Base-by-base conservation (phyloP, 2,797 vertebrate species). In the Glossophaga mutica region DNA sequence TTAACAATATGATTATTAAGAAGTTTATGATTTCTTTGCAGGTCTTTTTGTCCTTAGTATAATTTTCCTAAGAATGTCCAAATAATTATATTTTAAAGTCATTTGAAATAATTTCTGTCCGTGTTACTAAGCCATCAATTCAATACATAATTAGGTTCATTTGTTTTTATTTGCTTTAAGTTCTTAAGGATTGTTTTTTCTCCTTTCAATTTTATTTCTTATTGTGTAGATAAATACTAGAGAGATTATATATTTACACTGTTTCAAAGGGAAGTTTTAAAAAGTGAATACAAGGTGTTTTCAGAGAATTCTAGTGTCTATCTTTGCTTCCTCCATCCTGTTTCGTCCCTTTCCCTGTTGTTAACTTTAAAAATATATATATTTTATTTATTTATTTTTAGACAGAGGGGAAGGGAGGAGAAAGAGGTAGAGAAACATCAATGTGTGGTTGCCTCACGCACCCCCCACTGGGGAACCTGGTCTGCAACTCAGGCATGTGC, bases 11-110 rank as follows among this genome's bases (percentile, higher is more conserved):
- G 32, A 37, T 70, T 68, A 78, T 55, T 62, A 44, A 83, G n/a
- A 94, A 67, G 42, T 83, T 87, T 94, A 15, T 81, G 5, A 89
- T 95, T 91, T 92, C 71, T 84, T 90, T 92, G 26, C 48, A 55
- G 11, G 92, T 71, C 39, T 95, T 92, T 79, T 88, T 95, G 21
- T 76, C 42, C 44, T 86, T 94, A 73, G 24, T 65, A 8, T 82
- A 19, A 59, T 59, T 82, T 65, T 76, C 6, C n/a, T 67, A 83
- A 87, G 46, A 29, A 73, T 5, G 0, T 87, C 29, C 9, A 81
- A 46, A 67, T 78, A 65, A 87, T 55, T 93, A 6, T 78, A 79
- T 73, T 85, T 74, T 79, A 88, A 93, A 87, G 48, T 84, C n/a
- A 39, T 78, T 62, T 85, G 50, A 89, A 93, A 89, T 77, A 91